Conservation (phyloP, 2,797 vertebrate species). For the Sus cebifrons region DNA sequence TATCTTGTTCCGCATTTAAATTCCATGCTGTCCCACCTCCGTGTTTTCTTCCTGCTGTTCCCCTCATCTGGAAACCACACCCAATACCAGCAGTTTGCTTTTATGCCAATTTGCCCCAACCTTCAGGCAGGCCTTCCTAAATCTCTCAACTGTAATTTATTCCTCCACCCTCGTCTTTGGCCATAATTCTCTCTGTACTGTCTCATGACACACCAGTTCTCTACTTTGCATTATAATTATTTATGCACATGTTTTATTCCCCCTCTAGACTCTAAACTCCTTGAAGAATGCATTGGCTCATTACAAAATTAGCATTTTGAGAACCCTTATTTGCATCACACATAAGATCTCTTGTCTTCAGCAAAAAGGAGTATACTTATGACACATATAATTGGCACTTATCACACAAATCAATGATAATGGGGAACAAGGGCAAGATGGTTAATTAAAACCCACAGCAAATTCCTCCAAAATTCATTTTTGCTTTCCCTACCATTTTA, state of each 20-base stretch:
- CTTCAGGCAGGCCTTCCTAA: constrained; percentile 64
- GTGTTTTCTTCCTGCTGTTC: not conserved
- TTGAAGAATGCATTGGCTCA: constrained; percentile 86
- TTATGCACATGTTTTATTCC: constrained; percentile 86
- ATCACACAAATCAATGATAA: constrained; percentile 86
- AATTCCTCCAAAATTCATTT: constrained; percentile 79
- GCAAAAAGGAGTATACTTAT: constrained; percentile 85
- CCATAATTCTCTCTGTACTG: constrained; percentile 74
- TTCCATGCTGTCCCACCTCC: not conserved
- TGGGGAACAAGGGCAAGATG: constrained; percentile 81
- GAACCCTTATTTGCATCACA: constrained; percentile 86
- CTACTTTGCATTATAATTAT: constrained; percentile 87
- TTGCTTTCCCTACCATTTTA: constrained; percentile 48
- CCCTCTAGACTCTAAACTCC: constrained; percentile 83
- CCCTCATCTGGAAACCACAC: constrained; percentile 45
- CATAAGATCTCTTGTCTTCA: constrained; percentile 86
- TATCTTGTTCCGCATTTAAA: not conserved
- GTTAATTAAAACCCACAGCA: constrained; percentile 82
- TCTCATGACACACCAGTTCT: constrained; percentile 77
- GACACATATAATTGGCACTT: constrained; percentile 87
- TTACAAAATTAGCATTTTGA: constrained; percentile 87
- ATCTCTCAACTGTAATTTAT: constrained; percentile 70
- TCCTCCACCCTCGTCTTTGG: constrained; percentile 52
- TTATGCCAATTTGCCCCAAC: constrained; percentile 55
- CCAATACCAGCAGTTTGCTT: not conserved